Evolutionary conservation across 2,113 vertebrate species (phyloP).

Genomic region (Hyperopisus bebe): DNA sequence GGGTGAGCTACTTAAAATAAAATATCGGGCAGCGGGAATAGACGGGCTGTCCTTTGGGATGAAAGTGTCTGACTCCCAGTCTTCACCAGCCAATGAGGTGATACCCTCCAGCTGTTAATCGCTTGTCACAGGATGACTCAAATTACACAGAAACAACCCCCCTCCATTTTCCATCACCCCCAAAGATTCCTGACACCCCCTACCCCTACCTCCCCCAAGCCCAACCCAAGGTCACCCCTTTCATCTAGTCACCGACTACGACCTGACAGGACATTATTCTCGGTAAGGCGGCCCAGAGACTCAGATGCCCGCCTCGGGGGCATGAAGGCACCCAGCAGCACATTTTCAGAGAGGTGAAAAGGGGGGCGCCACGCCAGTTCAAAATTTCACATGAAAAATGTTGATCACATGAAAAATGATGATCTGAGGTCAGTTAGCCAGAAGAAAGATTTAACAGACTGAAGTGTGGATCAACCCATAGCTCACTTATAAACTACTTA

Average conservation of each 20-base stretch:
- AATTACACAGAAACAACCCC: conserved; percentile 41
- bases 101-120: conserved; percentile 50
- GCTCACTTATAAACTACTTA: not conserved
- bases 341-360: not conserved
- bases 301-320: not conserved
- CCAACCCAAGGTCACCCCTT: conserved; percentile 46
- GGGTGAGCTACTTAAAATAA: not conserved
- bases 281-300: conserved; percentile 21
- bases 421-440: not conserved
- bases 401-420: not conserved
- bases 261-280: conserved; percentile 49
- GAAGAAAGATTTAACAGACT: not conserved
- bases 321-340: not conserved
- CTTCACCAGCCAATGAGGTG: conserved; percentile 26
- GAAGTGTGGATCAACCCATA: not conserved
- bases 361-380: not conserved
- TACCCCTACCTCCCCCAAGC: conserved; percentile 39
- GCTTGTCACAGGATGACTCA: conserved; percentile 53
- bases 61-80: not conserved
- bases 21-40: not conserved
- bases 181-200: not conserved
- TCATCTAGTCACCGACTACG: conserved; percentile 31
- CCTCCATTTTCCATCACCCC: not conserved
- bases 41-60: not conserved
- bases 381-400: not conserved